Conservation (phyloP, 2,797 vertebrate species). For the Fratercula arctica region DNA sequence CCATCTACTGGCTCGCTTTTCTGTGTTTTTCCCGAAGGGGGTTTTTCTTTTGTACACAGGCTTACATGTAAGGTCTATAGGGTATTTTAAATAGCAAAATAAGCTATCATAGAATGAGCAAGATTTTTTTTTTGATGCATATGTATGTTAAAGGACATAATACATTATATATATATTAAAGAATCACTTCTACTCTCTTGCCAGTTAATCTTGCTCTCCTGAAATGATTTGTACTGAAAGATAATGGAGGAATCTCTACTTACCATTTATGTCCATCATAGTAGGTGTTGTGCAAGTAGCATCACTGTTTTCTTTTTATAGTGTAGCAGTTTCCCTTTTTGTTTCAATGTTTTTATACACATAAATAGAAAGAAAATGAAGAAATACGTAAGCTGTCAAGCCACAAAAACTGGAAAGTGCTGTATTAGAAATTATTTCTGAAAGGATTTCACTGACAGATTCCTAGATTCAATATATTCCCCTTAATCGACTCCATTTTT, state of each 20-base stretch:
- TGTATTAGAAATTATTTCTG: neutral
- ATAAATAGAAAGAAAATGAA: neutral
- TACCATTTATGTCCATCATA: neutral
- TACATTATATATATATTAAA: neutral
- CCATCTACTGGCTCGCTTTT: slow-evolving; percentile 72
- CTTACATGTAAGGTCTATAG: neutral
- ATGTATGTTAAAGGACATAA: neutral
- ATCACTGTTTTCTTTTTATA: neutral
- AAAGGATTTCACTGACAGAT: neutral
- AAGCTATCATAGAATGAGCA: neutral
- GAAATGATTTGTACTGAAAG: neutral
- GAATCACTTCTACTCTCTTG: neutral
- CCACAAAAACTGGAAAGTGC: neutral
- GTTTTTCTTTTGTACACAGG: neutral
- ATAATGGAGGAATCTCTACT: neutral
- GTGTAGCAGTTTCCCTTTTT: neutral
- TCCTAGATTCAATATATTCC: neutral
- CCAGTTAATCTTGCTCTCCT: neutral
- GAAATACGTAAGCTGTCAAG: neutral
- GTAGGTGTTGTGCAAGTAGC: neutral
- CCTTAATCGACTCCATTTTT: neutral
- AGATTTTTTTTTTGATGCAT: neutral
- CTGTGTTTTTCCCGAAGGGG: neutral
- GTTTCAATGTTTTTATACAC: neutral
- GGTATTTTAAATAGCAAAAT: neutral